These are phyloP conservation scores for Siniperca scherzeri DNA, from an alignment of 2,797 vertebrate species.

Conservation along the genomic window DNA sequence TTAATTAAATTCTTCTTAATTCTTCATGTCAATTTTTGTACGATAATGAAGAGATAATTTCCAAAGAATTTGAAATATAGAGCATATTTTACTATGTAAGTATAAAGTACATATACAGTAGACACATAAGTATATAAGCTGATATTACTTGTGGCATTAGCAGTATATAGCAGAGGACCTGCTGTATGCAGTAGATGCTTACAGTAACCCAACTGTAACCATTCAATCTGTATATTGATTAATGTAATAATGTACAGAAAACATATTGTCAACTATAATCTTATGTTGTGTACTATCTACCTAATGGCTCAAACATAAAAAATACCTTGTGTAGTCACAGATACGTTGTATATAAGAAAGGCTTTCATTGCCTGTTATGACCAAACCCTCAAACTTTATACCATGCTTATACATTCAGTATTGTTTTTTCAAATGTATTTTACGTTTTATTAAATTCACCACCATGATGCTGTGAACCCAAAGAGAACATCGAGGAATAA, in stretches of 20 bases:
- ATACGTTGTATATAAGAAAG: neutral
- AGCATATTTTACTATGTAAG: neutral
- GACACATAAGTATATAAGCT: neutral
- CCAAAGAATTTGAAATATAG: neutral
- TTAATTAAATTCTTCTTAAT: neutral
- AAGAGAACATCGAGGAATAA: constrained; percentile 19
- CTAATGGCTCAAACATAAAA: too few relatives aligned
- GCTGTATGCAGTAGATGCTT: neutral
- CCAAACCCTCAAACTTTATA: neutral
- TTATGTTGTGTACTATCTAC: neutral
- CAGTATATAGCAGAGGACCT: neutral
- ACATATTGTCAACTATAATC: neutral
- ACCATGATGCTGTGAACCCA: constrained; percentile 3
- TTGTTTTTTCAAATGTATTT: neutral
- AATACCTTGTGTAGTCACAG: too few relatives aligned
- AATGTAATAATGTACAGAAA: neutral
- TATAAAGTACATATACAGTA: neutral
- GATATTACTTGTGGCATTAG: neutral
- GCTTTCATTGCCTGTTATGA: neutral
- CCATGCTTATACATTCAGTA: neutral
- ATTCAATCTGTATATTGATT: constrained; percentile 6
- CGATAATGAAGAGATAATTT: neutral
- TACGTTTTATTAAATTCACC: neutral
- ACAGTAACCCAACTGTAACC: neutral
- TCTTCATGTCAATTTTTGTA: neutral